Conservation (phyloP, 2,888 invertebrate genomes). For the Calameuta pallipes region DNA sequence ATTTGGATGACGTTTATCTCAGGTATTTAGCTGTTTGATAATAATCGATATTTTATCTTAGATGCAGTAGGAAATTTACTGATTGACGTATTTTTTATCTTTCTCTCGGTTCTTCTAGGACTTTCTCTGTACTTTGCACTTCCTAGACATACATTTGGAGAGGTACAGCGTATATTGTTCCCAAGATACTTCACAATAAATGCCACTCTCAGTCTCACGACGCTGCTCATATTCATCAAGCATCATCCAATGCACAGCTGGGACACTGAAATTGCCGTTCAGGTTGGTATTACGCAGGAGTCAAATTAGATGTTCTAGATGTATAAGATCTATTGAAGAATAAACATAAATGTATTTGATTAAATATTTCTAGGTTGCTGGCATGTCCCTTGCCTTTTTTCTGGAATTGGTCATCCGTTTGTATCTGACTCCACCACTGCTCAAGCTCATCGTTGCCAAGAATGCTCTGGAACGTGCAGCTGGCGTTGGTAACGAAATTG, state of each 20-base stretch:
- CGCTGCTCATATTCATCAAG: slow-evolving; percentile 77
- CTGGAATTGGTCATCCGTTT: slow-evolving; percentile 82
- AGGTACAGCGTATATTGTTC: slow-evolving; percentile 87
- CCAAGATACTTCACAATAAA: slow-evolving; percentile 89
- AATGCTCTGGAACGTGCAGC: slow-evolving; percentile 80
- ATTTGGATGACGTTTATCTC: slow-evolving; percentile 95
- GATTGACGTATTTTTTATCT: slow-evolving; percentile 17
- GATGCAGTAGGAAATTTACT: background rate
- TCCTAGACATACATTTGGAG: slow-evolving; percentile 88
- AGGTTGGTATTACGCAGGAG: slow-evolving; percentile 57
- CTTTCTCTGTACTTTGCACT: slow-evolving; percentile 86
- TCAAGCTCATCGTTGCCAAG: slow-evolving; percentile 79
- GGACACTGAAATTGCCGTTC: slow-evolving; percentile 68
- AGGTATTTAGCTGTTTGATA: slow-evolving; percentile 67
- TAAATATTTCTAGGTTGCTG: slow-evolving; percentile 70
- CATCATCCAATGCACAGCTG: slow-evolving; percentile 70
- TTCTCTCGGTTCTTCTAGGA: slow-evolving; percentile 70
- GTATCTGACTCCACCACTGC: slow-evolving; percentile 79
- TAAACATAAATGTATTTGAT: background rate
- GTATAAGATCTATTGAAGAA: background rate
- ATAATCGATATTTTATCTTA: background rate
- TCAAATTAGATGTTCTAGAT: background rate
- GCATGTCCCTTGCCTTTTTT: slow-evolving; percentile 75
- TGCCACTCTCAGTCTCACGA: slow-evolving; percentile 78
- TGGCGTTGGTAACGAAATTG: slow-evolving; percentile 84